phyloP scores from a whole-genome alignment of 1,140 invertebrate species.

The Aporrectodea caliginosa region DNA sequence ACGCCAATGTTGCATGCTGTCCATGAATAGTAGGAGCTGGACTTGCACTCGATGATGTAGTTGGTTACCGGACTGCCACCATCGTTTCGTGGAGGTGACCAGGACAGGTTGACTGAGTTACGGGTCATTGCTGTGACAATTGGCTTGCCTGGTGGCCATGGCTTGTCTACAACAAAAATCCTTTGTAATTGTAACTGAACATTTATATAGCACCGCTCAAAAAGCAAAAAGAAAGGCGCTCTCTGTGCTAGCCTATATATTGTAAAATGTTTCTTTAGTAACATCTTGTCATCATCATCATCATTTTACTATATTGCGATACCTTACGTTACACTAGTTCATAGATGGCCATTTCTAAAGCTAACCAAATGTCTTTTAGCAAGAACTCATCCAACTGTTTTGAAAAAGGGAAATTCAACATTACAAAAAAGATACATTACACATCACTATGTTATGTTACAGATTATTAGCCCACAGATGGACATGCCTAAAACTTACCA shows the following conservation, averaged over 20 bases:
- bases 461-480: no score
- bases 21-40: conserved; percentile 20
- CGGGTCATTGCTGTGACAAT: conserved; percentile 87
- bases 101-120: conserved; percentile 78
- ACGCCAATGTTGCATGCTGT: conserved; percentile 22
- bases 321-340: neutral
- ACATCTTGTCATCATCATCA: no score
- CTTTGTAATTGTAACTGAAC: no score
- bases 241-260: no score
- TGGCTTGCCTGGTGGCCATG: conserved; percentile 85
- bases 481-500: conserved; percentile 26
- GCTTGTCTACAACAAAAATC: conserved; percentile 79
- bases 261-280: conserved; percentile 11
- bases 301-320: neutral
- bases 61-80: conserved; percentile 84
- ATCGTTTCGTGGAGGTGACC: conserved; percentile 84
- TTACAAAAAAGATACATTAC: no score
- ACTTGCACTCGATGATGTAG: conserved; percentile 77
- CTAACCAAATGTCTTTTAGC: neutral
- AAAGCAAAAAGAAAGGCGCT: no score
- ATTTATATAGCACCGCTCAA: no score
- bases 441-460: no score
- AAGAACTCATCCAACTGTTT: no score
- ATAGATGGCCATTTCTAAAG: neutral
- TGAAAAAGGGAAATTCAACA: no score